phyloP scores from a whole-genome alignment of 2,113 vertebrate genomes.

The Chaetorhynchus papuensis region DNA sequence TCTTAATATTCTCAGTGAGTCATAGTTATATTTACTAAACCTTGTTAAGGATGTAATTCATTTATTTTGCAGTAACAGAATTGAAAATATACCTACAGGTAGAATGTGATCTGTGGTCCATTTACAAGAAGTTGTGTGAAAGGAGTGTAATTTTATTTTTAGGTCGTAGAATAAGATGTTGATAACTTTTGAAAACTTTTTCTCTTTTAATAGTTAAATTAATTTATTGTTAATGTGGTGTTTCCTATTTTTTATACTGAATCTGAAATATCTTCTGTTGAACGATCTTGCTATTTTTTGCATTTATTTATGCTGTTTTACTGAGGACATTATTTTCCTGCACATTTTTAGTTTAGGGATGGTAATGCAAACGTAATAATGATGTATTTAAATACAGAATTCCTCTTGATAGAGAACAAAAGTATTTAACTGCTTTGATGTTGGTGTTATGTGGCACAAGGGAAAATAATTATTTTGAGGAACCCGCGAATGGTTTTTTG shows the following conservation, averaged over 20 bases:
- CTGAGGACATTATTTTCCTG: fast-evolving
- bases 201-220: not conserved
- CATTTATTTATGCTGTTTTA: not conserved
- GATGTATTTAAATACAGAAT: not conserved
- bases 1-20: not conserved
- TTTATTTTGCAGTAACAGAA: not conserved
- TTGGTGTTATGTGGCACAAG: fast-evolving
- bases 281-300: not conserved
- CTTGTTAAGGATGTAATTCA: not conserved
- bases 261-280: not conserved
- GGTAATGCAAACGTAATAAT: not conserved
- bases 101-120: not conserved
- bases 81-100: not conserved
- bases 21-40: not conserved
- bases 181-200: not conserved
- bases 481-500: not conserved
- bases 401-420: not conserved
- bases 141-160: not conserved
- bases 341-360: not conserved
- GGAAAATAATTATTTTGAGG: not conserved
- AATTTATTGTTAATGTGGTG: not conserved
- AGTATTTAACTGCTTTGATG: not conserved
- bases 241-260: not conserved
- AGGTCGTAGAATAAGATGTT: not conserved
- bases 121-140: not conserved